These are phyloP conservation scores for Nerophis lumbriciformis DNA, from an alignment of 2,113 vertebrate species.

Conservation along the genomic window DNA sequence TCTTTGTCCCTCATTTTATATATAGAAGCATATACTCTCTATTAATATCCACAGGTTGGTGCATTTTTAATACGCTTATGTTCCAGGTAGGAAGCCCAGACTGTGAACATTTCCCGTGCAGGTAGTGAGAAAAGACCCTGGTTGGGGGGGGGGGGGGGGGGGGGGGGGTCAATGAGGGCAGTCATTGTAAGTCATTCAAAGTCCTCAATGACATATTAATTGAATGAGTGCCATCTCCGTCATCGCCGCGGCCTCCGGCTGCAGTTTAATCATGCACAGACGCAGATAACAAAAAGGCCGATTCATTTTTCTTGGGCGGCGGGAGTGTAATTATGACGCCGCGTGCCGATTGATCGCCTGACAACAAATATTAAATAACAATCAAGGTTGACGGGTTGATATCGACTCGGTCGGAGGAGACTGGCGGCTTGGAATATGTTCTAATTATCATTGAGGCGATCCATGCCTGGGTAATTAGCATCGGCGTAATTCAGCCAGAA, in stretches of 20 bases:
- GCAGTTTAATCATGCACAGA: conserved; percentile 44
- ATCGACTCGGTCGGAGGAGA: conserved; percentile 11
- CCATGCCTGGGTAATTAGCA: background rate
- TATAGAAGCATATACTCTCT: background rate
- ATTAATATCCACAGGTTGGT: conserved; percentile 5
- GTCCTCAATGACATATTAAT: conserved; percentile 57
- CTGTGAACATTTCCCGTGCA: conserved; percentile 27
- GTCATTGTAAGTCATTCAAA: conserved; percentile 55
- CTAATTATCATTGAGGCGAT: background rate
- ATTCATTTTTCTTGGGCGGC: conserved; percentile 26
- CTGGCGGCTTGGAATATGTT: background rate
- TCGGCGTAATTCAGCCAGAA: too few species aligned
- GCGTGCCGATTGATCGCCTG: conserved; percentile 29
- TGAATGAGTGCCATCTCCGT: conserved; percentile 40
- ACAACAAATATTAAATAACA: conserved; percentile 44
- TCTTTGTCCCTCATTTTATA: conserved; percentile 22
- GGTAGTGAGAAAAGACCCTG: conserved; percentile 16
- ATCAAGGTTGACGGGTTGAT: conserved; percentile 26
- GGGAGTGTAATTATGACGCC: conserved; percentile 33
- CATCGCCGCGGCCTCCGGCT: conserved; percentile 28
- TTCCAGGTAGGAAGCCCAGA: conserved; percentile 26
- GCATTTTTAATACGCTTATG: conserved; percentile 1
- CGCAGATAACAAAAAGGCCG: conserved; percentile 29
- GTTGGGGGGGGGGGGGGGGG: conserved; percentile 11
- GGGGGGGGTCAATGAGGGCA: conserved; percentile 48